Evolutionary conservation across 2,888 invertebrate genomes (phyloP), one percentile per base, ranked within the genome.

Genomic region (Tribolium freemani): DNA sequence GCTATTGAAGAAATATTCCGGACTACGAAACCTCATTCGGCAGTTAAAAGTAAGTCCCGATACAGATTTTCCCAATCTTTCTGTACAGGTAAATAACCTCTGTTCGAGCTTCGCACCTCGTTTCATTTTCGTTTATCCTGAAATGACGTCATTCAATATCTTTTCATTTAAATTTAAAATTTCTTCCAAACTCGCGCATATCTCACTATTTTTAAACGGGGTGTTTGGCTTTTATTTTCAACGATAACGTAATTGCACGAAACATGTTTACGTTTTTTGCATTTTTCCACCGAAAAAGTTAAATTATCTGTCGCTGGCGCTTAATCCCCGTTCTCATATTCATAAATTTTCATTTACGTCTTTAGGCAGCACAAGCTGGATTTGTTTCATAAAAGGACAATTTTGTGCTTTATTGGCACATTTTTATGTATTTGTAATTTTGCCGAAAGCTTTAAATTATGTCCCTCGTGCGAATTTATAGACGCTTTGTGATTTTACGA

Each of bases 1-100:
- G 83, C 90, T 97, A 77, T 88, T 97, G 78, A 97, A 96, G 87
- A 97, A 97, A 86, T 97, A 97, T 87, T 93, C 94, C 9, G 96
- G 96, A 63, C 88, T 97, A 78, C 91, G 96, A 85, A 94, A 94
- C 86, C 91, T 97, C 79, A 96, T 96, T 84, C 90, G 95, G 84
- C 94, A 94, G 83, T 89, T 97, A 63, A 96, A 96, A 93, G 96
- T 96, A 87, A 80, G 80, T 67, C 4, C 10, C 13, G 11, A 5
- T 30, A 21, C n/a, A 20, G 3, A 58, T n/a, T n/a, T 9, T 3
- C 8, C n/a, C 38, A 31, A 31, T 9, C 8, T n/a, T n/a, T n/a
- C n/a, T n/a, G n/a, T 51, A 51, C 16, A 8, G 20, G 50, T 8
- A 51, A 51, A 51, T 51, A 51, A 16, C 50, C 20, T 16, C 3